Evolutionary conservation across 1,140 invertebrate species (phyloP).

Genomic region (Drosophila persimilis): DNA sequence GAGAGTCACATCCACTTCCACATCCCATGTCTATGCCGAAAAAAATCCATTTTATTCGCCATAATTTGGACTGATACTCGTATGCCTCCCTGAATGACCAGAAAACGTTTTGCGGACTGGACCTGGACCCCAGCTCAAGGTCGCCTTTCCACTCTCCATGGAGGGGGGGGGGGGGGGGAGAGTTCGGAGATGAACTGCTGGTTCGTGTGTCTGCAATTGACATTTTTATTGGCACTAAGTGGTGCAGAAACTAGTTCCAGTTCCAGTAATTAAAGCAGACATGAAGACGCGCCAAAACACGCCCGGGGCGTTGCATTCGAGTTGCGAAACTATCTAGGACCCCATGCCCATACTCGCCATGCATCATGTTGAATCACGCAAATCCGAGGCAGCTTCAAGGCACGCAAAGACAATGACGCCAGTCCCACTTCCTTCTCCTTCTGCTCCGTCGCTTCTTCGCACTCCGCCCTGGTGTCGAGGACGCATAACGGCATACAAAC

Average conservation of each 20-base stretch:
- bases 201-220: slow-evolving; percentile 42
- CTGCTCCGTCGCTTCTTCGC: slow-evolving; percentile 24
- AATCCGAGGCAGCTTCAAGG: slow-evolving; percentile 51
- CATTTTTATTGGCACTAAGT: slow-evolving; percentile 74
- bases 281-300: slow-evolving; percentile 66
- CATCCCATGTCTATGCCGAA: slow-evolving; percentile 7
- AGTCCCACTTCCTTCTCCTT: slow-evolving; percentile 19
- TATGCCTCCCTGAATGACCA: slow-evolving; percentile 27
- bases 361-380: slow-evolving; percentile 72
- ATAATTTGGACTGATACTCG: slow-evolving; percentile 35
- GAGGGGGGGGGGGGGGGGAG: no score
- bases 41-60: slow-evolving; percentile 70
- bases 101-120: slow-evolving; percentile 15
- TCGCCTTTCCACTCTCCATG: slow-evolving; percentile 15
- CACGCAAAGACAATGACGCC: slow-evolving; percentile 76
- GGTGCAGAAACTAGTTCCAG: slow-evolving; percentile 60
- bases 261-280: slow-evolving; percentile 70
- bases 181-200: no score
- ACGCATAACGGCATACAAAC: slow-evolving; percentile 50
- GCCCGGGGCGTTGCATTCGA: slow-evolving; percentile 45
- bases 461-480: slow-evolving; percentile 52
- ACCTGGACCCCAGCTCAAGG: slow-evolving; percentile 35
- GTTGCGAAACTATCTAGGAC: slow-evolving; percentile 19
- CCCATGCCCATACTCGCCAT: not conserved
- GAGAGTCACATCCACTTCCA: slow-evolving; percentile 1